phyloP scores from a whole-genome alignment of 2,797 vertebrate genomes.

The Smutsia temminckii region DNA sequence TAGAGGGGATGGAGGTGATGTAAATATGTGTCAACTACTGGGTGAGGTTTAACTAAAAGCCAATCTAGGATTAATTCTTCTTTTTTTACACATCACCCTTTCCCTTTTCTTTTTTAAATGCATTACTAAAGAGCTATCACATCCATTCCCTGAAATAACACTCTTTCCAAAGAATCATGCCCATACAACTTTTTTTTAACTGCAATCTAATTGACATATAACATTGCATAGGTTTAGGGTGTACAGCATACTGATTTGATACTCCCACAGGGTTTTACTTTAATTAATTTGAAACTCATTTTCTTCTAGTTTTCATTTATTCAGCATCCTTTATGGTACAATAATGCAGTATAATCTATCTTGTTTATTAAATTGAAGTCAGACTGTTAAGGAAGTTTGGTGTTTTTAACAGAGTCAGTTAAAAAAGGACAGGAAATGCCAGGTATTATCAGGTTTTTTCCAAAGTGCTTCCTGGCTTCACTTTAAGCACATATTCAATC shows the following conservation, averaged over 20 bases:
- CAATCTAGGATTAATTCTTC: background rate
- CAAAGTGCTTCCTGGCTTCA: conserved; percentile 11
- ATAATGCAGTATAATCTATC: background rate
- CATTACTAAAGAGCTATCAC: background rate
- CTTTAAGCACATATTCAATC: background rate
- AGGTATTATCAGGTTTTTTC: background rate
- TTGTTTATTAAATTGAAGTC: background rate
- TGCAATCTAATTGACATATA: background rate
- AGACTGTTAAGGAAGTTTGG: background rate
- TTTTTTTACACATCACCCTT: background rate
- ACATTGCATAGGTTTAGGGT: background rate
- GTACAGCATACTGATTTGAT: background rate
- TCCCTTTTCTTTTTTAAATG: background rate
- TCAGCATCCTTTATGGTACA: background rate
- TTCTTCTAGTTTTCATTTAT: conserved; percentile 11
- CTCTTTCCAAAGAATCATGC: background rate
- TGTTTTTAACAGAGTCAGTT: conserved; percentile 31
- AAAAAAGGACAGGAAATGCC: conserved; percentile 33
- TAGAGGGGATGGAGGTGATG: rapidly evolving
- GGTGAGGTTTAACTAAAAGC: conserved; percentile 12
- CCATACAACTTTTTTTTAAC: background rate
- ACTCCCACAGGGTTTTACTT: conserved; percentile 7
- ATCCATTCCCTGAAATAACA: background rate
- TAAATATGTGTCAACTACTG: background rate
- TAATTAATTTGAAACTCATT: conserved; percentile 18